Evolutionary conservation across 53 echinoderm and acorn worm species (phyloP).

Genomic region (Apostichopus leukothele): DNA sequence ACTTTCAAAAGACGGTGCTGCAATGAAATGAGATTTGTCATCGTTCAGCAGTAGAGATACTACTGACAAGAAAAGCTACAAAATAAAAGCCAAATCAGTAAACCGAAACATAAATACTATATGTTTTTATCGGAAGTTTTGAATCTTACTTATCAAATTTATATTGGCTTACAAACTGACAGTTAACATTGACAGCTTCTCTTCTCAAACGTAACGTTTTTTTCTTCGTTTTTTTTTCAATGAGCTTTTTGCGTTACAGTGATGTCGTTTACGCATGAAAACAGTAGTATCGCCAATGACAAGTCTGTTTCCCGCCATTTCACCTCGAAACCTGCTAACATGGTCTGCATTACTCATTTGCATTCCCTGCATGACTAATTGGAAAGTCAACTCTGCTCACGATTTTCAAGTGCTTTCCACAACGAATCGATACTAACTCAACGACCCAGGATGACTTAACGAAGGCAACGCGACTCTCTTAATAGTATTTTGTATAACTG

Average conservation of each 20-base stretch:
- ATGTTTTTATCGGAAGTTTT: too few relatives aligned
- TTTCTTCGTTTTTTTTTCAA: not conserved
- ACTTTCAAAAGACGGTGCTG: too few relatives aligned
- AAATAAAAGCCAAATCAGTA: too few relatives aligned
- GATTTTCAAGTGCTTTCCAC: conserved; percentile 30
- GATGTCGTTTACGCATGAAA: too few relatives aligned
- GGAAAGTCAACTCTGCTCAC: conserved; percentile 33
- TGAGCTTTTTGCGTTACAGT: not conserved
- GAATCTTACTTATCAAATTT: too few relatives aligned
- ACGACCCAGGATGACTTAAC: conserved; percentile 24
- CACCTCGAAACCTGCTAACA: conserved; percentile 7
- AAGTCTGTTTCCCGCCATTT: conserved; percentile 6
- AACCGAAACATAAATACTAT: too few relatives aligned
- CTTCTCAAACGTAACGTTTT: too few relatives aligned
- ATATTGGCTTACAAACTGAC: too few relatives aligned
- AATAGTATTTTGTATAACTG: not conserved
- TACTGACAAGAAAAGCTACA: too few relatives aligned
- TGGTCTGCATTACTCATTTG: conserved; percentile 3
- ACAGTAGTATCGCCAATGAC: not conserved
- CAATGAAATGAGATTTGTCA: too few relatives aligned
- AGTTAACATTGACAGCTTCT: too few relatives aligned
- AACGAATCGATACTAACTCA: conserved; percentile 37
- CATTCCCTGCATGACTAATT: conserved; percentile 20
- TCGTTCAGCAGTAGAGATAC: too few relatives aligned
- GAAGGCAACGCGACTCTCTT: conserved; percentile 5